Evolutionary conservation across 1,140 invertebrate genomes (phyloP).

Genomic region (Pentalonia nigronervosa): DNA sequence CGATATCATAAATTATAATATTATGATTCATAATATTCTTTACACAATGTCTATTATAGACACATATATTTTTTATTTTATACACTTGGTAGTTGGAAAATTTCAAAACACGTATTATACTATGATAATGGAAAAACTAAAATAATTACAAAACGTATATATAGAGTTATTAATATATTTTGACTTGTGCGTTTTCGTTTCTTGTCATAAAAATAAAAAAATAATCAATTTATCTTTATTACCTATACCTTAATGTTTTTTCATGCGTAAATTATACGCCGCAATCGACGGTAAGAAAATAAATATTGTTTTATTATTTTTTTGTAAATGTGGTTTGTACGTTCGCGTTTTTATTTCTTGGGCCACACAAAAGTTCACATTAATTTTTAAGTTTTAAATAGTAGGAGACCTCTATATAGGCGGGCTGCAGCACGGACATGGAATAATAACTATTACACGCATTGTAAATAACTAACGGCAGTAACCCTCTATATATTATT

Average conservation of each 20-base stretch:
- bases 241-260: neutral
- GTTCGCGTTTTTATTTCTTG: neutral
- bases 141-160: neutral
- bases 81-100: neutral
- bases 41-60: neutral
- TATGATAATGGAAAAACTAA: neutral
- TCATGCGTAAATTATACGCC: neutral
- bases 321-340: neutral
- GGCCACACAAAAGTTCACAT: neutral
- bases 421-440: neutral
- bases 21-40: neutral
- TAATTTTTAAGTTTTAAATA: constrained; percentile 15
- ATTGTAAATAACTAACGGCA: neutral
- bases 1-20: neutral
- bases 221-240: neutral
- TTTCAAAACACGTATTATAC: neutral
- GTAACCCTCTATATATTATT: neutral
- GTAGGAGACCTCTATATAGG: neutral
- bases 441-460: neutral
- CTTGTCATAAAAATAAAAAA: neutral
- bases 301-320: neutral
- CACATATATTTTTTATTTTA: neutral
- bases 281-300: neutral
- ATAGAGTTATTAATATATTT: neutral
- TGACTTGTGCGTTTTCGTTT: neutral